A percentile compares a stretch with the other conserved stretches of the same genome.
Evolutionary conservation across 1,140 invertebrate genomes (phyloP).

Genomic region (Bombyx mori): DNA sequence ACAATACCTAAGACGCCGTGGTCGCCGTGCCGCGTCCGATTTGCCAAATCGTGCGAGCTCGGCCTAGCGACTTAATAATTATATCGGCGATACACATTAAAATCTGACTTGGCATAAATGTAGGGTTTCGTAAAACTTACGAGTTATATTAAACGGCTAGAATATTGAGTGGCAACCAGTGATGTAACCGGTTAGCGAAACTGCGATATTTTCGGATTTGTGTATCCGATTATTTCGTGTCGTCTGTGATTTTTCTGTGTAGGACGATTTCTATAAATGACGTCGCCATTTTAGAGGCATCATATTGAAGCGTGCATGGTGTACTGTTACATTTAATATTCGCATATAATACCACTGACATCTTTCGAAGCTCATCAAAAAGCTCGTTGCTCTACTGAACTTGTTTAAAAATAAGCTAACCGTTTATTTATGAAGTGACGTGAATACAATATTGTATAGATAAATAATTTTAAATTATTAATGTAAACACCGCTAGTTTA

Average conservation of each 20-base stretch:
- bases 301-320: constrained; percentile 1
- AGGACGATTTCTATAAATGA: constrained; percentile 13
- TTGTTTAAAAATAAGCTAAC: too few relatives aligned
- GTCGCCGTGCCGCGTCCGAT: constrained; percentile 4
- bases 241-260: constrained; percentile 31
- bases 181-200: constrained; percentile 52
- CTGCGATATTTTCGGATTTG: constrained; percentile 52
- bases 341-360: neutral
- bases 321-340: constrained; percentile 1
- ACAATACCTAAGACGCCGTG: constrained; percentile 6
- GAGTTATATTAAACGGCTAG: constrained; percentile 44
- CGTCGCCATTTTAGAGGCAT: constrained; percentile 6
- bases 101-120: constrained; percentile 46
- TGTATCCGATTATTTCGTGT: constrained; percentile 45
- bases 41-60: constrained; percentile 33
- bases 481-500: too few relatives aligned
- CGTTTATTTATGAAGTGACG: too few relatives aligned
- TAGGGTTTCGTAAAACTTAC: constrained; percentile 36
- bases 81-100: constrained; percentile 44
- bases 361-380: too few relatives aligned
- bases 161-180: constrained; percentile 46
- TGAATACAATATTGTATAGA: too few relatives aligned
- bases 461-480: too few relatives aligned
- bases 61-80: constrained; percentile 21
- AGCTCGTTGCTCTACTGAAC: too few relatives aligned